Evolutionary conservation across 2,797 vertebrate genomes (phyloP), one percentile per base, ranked within the genome.

Genomic region (Sebastes minor): DNA sequence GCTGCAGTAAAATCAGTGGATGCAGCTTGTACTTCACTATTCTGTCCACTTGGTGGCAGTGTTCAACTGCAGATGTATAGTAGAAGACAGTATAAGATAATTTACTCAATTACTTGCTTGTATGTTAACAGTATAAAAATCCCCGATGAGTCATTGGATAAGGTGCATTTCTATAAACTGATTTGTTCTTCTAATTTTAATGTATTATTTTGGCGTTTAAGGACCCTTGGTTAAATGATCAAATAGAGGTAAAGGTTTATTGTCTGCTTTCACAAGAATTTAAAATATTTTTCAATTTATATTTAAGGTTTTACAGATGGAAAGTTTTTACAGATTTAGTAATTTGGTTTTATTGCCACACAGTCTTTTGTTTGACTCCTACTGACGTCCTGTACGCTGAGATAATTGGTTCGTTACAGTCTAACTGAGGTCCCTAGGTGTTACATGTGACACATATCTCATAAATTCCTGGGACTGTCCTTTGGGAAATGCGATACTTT

Each of bases 41-140:
- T 53, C 1, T 80, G 20, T 28, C 87, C 94, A 91, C 87, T 49
- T 35, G 91, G 79, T 78, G 89, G 86, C 2, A 83, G 85, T 89
- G 73, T 82, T 70, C 6, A 69, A 20, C 76, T 84, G 32, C 14
- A 74, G 2, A 22, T 69, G n/a, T 5, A 20, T 22, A n/a, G 2
- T 18, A n/a, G 23, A 52, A 8, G 8, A 62, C 2, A 13, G 18
- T 9, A n/a, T 0, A 62, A 25, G 25, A 53, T 60, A 8, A 53
- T 9, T 28, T 4, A 2, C 42, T 18, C 4, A 38, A 3, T 60
- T 7, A 38, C 6, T 60, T 32, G 13, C 14, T 65, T 23, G 2
- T 22, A 12, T 16, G 12, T 60, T 6, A 25, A 49, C 2, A 62
- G 3, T 12, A 53, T 22, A 57, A 59, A 30, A 38, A 56, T 13